Evolutionary conservation across 2,888 invertebrate species (phyloP), one percentile per base, ranked within the genome.

Genomic region (Euzophera pinguis): DNA sequence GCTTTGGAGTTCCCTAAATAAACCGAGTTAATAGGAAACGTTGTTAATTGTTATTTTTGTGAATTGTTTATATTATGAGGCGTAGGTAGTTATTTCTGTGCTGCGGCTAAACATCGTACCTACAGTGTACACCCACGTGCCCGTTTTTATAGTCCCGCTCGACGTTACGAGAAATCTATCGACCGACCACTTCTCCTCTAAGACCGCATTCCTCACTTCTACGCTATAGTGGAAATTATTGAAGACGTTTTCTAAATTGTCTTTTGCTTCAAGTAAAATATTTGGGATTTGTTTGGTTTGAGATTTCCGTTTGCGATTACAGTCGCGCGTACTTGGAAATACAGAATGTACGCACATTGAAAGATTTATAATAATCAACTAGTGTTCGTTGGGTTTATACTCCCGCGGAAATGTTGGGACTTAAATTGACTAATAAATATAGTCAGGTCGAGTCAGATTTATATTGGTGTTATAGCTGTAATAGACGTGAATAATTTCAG

Each of bases 41-140:
- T 50, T 50, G 49, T 50, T 50, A 50, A 50, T 50, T 50, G 49
- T 39, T 50, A 50, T 50, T 50, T 50, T 39, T 50, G 49, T 50
- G 38, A 48, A 50, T 39, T 50, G 49, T 50, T 50, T 50, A 50
- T 39, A 50, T 39, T 50, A 29, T 32, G 32, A 50, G 29, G 39
- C 41, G 49, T 14, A 14, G 49, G 49, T 14, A 14, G 49, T 32
- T 50, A 50, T 50, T 50, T 50, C 39, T 50, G 49, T 50, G 16
- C 49, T 14, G 49, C 39, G 39, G 49, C 49, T 39, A 32, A 39
- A 5, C 39, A 16, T 41, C 38, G 39, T 16, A 39, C 39, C 14
- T 39, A 38, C 13, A 13, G 39, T 39, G 1, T 39, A 50, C 49
- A 39, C 49, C 49, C 49, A 50, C 49, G 49, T 39, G 27, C 29